Evolutionary conservation across 1,140 invertebrate genomes (phyloP), one percentile per base, ranked within the genome.

Genomic region (Ceratitis capitata): DNA sequence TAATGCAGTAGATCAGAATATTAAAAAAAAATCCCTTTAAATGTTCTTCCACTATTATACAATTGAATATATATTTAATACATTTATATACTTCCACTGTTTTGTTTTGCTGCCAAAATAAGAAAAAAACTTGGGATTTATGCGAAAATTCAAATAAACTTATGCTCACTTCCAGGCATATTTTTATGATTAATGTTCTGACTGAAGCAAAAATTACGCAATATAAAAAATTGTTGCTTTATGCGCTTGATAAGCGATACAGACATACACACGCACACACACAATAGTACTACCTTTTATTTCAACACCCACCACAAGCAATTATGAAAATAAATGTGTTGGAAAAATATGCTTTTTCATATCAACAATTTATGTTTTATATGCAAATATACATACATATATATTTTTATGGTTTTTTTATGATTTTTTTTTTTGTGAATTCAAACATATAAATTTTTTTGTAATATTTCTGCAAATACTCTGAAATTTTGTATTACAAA

Each of bases 261-360:
- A n/a, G 56, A 29, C 26, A 32, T 23, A 4, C 6, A 61, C 26
- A 5, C 45, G 14, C 45, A 56, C 23, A 32, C 4, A 58, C 19
- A 14, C 7, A 58, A 14, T 3, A 12, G 4, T 61, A 10, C n/a
- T 7, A 10, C 32, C 32, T 69, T 35, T 69, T 29, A 61, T 29
- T 42, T 23, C 64, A 42, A 39, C n/a, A 14, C 14, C 29, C 14
- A 14, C 14, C 35, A 19, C 3, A n/a, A n/a, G 0, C n/a, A 45
- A 14, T 45, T 26, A 45, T 45, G 35, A n/a, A 78, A 78, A 78
- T 78, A 78, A 78, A 78, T 78, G 39, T 26, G 39, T 78, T 74
- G 61, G 16, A 39, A 39, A n/a, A 61, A 12, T 35, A 19, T 32
- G 0, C n/a, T 35, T 19, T 69, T 69, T 19, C 29, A 69, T 39